phyloP scores from a whole-genome alignment of 92 coral and sea anemone species.

The Paramuricea clavata region DNA sequence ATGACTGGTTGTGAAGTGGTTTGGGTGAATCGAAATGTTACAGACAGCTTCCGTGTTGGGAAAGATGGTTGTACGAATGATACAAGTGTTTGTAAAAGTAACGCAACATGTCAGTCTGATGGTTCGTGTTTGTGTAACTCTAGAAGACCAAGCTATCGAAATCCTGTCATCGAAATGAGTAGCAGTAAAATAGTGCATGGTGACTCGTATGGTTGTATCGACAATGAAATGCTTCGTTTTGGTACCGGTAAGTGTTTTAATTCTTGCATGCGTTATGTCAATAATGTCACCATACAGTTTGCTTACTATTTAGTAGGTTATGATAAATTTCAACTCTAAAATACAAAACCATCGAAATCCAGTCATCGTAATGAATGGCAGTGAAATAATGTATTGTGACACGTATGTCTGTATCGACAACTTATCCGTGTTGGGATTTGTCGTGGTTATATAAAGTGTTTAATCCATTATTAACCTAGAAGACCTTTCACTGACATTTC shows the following conservation, averaged over 20 bases:
- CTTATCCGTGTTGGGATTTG: no score
- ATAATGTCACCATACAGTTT: no score
- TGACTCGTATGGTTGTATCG: conserved; percentile 5
- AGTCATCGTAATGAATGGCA: not conserved
- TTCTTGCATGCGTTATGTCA: no score
- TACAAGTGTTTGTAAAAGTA: not conserved
- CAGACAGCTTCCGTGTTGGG: conserved; percentile 26
- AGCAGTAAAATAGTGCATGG: not conserved
- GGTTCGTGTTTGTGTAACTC: not conserved
- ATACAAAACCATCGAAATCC: conserved; percentile 14
- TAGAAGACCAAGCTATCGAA: not conserved
- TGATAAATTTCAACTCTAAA: no score
- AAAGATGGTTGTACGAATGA: conserved; percentile 1
- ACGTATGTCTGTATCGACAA: not conserved
- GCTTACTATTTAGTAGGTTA: no score
- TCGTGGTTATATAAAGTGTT: no score
- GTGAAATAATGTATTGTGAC: not conserved
- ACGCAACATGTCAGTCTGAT: not conserved
- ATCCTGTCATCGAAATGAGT: not conserved
- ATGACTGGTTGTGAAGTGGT: not conserved
- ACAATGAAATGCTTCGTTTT: not conserved
- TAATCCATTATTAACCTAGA: no score
- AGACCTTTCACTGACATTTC: no score
- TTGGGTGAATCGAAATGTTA: conserved; percentile 17
- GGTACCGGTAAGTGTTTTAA: not conserved